Evolutionary conservation across 35 echinoderm and acorn worm genomes (phyloP).

Genomic region (Hemicentrotus pulcherrimus): DNA sequence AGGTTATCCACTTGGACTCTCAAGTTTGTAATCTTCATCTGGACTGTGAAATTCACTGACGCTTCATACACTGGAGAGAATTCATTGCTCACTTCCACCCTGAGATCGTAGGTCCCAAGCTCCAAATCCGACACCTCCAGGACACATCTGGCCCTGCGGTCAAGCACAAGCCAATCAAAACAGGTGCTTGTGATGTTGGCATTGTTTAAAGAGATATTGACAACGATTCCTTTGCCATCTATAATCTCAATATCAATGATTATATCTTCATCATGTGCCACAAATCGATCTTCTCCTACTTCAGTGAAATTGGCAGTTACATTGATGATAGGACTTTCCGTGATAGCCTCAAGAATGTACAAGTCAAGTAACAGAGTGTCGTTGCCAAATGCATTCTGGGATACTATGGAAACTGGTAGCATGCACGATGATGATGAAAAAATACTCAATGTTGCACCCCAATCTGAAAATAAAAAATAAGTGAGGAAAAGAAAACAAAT

Average conservation of each 20-base stretch:
- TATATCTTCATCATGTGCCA: background rate
- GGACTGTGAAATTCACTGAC: background rate
- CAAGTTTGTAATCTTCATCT: conserved; percentile 2
- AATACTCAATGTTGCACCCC: conserved; percentile 5
- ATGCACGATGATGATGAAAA: background rate
- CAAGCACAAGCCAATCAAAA: background rate
- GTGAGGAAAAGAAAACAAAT: background rate
- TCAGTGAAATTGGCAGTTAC: conserved; percentile 26
- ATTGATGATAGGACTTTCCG: background rate
- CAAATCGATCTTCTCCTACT: background rate
- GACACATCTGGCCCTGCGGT: conserved; percentile 22
- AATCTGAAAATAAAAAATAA: conserved; percentile 22
- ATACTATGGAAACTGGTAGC: background rate
- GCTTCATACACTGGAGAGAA: background rate
- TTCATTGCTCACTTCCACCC: conserved; percentile 25
- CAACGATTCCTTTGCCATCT: background rate
- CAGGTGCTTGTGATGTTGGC: conserved; percentile 6
- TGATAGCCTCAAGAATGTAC: background rate
- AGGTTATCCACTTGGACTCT: background rate
- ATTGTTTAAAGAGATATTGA: background rate
- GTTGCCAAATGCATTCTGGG: conserved; percentile 42
- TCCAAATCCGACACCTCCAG: background rate
- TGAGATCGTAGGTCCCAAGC: background rate
- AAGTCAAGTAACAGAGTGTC: background rate
- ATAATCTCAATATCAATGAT: conserved; percentile 18